These are phyloP conservation scores for Lydus trimaculatus DNA, from an alignment of 2,888 invertebrate species.

Conservation along the genomic window DNA sequence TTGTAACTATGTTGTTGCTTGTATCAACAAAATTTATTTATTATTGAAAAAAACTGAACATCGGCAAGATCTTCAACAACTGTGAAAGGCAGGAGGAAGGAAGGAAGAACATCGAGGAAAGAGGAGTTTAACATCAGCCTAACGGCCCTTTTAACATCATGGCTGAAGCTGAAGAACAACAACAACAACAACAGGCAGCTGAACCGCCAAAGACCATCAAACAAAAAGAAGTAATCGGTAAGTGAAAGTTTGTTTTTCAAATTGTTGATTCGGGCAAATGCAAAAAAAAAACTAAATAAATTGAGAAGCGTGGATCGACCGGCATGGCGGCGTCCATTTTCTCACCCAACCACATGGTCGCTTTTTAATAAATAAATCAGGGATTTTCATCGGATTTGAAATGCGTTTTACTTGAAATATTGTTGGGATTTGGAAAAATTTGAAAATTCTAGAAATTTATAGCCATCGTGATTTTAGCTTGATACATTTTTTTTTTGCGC, in stretches of 20 bases:
- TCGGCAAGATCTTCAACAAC: constrained; percentile 60
- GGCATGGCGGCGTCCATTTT: constrained; percentile 56
- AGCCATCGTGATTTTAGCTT: neutral
- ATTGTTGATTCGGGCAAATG: too few relatives aligned
- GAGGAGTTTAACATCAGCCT: constrained; percentile 80
- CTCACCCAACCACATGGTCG: constrained; percentile 52
- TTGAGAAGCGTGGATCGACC: constrained; percentile 29
- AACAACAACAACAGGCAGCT: constrained; percentile 68
- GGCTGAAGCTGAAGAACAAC: constrained; percentile 98
- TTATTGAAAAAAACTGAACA: constrained; percentile 49
- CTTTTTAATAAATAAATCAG: neutral
- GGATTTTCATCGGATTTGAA: neutral
- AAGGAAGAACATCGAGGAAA: constrained; percentile 73
- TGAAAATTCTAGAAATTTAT: neutral
- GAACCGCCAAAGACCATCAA: constrained; percentile 68
- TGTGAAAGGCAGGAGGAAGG: constrained; percentile 67
- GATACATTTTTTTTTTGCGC: neutral
- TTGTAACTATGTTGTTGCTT: constrained; percentile 33
- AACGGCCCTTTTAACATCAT: constrained; percentile 74
- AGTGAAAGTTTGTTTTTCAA: constrained; percentile 59
- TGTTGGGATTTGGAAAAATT: neutral
- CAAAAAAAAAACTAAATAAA: too few relatives aligned
- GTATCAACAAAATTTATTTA: constrained; percentile 47
- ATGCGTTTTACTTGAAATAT: neutral
- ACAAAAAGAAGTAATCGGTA: constrained; percentile 90